These are phyloP conservation scores for Tursiops truncatus DNA, from an alignment of 2,113 vertebrate species.

Conservation along the genomic window DNA sequence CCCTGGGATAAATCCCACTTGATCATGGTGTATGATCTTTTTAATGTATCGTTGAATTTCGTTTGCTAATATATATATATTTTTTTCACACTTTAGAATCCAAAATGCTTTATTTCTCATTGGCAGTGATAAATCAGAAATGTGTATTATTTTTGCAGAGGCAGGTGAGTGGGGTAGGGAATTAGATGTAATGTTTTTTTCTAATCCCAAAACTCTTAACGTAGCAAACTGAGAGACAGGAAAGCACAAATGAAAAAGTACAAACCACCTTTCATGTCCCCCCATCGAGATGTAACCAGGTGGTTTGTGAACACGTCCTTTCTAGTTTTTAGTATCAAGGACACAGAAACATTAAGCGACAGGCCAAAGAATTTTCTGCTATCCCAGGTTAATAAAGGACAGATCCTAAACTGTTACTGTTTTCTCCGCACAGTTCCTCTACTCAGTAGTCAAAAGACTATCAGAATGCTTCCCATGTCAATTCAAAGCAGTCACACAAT, in stretches of 20 bases:
- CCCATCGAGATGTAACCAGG: neutral
- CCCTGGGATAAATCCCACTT: too few relatives aligned
- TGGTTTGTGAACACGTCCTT: neutral
- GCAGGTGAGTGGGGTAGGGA: neutral
- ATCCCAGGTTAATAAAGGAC: constrained; percentile 19
- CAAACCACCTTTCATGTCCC: neutral
- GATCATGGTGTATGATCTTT: too few relatives aligned
- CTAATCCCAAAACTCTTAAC: neutral
- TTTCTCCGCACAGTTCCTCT: neutral
- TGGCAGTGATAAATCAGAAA: neutral
- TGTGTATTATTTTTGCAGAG: neutral
- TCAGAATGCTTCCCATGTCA: neutral
- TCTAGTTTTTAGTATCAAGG: neutral
- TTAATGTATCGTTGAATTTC: too few relatives aligned
- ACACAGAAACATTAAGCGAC: neutral
- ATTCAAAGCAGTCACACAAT: neutral
- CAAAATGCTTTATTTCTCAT: neutral
- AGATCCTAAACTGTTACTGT: neutral
- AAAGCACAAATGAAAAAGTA: neutral
- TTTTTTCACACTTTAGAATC: neutral
- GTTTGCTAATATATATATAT: too few relatives aligned
- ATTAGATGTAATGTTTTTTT: neutral
- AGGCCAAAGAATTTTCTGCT: neutral
- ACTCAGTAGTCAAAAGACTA: neutral
- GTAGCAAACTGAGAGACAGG: neutral